Percentiles rank a stretch among this genome's conserved stretches.
These are phyloP conservation scores for Chlorodrepanis virens DNA, from an alignment of 2,113 vertebrate species.

Conservation along the genomic window DNA sequence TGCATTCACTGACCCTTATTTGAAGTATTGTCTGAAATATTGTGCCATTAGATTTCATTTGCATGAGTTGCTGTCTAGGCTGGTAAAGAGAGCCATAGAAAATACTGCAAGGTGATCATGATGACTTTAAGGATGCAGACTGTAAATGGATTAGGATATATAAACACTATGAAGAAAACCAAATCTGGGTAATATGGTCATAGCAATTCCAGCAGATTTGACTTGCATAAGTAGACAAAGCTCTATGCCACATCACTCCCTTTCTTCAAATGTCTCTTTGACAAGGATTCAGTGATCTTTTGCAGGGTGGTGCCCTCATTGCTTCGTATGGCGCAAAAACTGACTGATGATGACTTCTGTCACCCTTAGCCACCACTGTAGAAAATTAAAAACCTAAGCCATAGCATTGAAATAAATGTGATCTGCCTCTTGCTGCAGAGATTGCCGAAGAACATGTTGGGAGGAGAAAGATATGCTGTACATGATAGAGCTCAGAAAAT, in stretches of 20 bases:
- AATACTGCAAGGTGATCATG: neutral
- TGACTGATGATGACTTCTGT: neutral
- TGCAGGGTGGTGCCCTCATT: neutral
- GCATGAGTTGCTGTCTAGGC: neutral
- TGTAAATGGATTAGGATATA: neutral
- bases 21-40: neutral
- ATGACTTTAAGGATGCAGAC: neutral
- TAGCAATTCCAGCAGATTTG: neutral
- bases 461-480: neutral
- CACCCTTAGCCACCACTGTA: neutral
- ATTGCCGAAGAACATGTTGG: neutral
- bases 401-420: neutral
- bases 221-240: neutral
- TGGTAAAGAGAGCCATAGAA: neutral
- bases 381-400: neutral
- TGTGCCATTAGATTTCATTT: neutral
- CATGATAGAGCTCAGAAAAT: neutral
- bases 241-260: accelerated
- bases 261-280: neutral
- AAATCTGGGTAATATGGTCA: neutral
- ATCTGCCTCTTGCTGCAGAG: neutral
- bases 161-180: neutral
- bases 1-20: neutral
- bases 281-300: neutral
- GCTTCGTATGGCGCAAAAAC: neutral